Conservation (phyloP, 2,888 invertebrate species). For the Yponomeuta evonymella region DNA sequence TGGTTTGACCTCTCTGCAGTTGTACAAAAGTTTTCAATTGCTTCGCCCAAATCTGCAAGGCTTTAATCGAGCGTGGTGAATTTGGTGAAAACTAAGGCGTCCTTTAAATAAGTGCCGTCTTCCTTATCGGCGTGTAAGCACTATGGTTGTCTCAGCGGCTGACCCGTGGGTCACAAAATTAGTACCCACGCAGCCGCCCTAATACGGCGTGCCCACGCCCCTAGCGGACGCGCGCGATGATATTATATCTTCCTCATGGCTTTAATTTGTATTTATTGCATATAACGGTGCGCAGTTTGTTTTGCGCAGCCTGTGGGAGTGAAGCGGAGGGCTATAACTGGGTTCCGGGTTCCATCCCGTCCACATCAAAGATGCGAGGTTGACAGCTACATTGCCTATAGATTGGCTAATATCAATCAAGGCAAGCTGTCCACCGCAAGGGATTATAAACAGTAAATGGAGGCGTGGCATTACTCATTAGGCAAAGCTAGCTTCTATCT, state of each 20-base stretch:
- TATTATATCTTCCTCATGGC: conserved; percentile 17
- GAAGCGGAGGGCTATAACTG: background rate
- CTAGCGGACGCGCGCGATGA: conserved; percentile 18
- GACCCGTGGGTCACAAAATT: conserved; percentile 32
- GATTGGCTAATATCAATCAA: conserved; percentile 1
- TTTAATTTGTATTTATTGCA: conserved; percentile 14
- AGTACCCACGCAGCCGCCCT: conserved; percentile 23
- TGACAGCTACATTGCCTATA: conserved; percentile 1
- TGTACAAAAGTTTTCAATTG: background rate
- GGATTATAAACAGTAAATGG: background rate
- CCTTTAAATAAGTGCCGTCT: conserved; percentile 1
- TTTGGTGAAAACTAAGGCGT: background rate
- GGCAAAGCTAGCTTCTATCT: background rate
- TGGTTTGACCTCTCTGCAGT: background rate
- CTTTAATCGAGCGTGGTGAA: background rate
- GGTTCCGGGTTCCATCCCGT: background rate
- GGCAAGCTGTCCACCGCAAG: background rate
- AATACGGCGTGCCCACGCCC: conserved; percentile 21
- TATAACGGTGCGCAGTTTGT: conserved; percentile 8
- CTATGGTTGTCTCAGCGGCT: conserved; percentile 14
- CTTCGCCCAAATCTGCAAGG: background rate
- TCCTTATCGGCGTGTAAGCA: conserved; percentile 5
- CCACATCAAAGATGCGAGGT: conserved; percentile 1
- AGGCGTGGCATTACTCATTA: background rate
- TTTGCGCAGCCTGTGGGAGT: background rate